A percentile compares a stretch with the other conserved stretches of the same genome.
Evolutionary conservation across 2,888 invertebrate genomes (phyloP).

Genomic region (Bombyx huttoni): DNA sequence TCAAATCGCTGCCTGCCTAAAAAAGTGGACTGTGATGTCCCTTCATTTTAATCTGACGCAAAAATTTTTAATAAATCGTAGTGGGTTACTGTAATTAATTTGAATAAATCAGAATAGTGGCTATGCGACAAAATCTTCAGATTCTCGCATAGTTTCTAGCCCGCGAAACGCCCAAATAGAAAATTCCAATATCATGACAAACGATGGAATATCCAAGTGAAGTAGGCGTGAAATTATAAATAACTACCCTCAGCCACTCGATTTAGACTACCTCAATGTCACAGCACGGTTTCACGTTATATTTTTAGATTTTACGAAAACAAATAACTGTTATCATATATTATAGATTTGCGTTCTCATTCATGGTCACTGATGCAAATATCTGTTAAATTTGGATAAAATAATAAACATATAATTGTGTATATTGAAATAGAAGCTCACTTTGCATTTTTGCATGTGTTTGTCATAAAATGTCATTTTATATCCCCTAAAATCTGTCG

Average conservation of each 20-base stretch:
- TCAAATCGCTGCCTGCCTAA: too few species aligned
- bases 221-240: slow-evolving; percentile 57
- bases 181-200: slow-evolving; percentile 44
- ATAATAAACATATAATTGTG: too few species aligned
- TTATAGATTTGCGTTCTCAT: too few species aligned
- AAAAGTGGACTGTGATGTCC: too few species aligned
- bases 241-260: slow-evolving; percentile 44
- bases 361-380: too few species aligned
- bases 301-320: slow-evolving; percentile 27
- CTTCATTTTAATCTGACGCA: too few species aligned
- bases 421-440: too few species aligned
- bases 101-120: background rate
- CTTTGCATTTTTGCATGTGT: too few species aligned
- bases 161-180: slow-evolving; percentile 42
- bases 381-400: too few species aligned
- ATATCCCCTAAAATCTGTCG: too few species aligned
- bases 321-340: slow-evolving; percentile 2
- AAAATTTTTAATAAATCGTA: too few species aligned
- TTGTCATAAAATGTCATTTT: too few species aligned
- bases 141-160: slow-evolving; percentile 18
- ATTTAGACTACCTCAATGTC: slow-evolving; percentile 59
- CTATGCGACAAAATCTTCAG: slow-evolving; percentile 21
- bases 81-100: background rate
- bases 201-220: slow-evolving; percentile 25
- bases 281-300: slow-evolving; percentile 31